Conservation (phyloP, 2,797 vertebrate species). For the Saxicola maurus region DNA sequence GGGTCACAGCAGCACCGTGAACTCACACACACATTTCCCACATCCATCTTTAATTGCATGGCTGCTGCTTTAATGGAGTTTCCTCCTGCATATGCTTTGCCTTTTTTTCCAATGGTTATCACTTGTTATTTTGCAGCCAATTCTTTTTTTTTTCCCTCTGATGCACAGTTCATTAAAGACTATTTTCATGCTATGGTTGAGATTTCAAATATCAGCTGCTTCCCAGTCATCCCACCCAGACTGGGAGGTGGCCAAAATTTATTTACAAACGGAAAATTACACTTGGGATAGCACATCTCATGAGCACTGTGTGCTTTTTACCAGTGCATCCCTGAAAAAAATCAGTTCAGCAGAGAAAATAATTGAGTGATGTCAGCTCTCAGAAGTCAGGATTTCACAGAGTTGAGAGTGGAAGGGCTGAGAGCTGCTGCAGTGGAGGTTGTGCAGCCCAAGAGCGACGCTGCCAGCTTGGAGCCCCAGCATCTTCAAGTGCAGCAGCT, state of each 20-base stretch:
- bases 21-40: background rate
- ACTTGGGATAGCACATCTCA: background rate
- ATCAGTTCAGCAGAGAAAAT: background rate
- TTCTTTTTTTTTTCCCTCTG: constrained; percentile 7
- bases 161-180: constrained; percentile 34
- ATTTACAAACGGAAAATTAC: constrained; percentile 20
- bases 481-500: constrained; percentile 4
- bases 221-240: constrained; percentile 12
- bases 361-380: background rate
- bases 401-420: background rate
- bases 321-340: background rate
- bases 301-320: background rate
- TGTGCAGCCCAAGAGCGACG: background rate
- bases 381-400: background rate
- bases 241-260: constrained; percentile 30
- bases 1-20: constrained; percentile 38
- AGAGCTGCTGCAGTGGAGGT: background rate
- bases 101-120: constrained; percentile 20
- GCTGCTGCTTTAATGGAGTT: constrained; percentile 31
- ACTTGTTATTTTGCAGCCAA: constrained; percentile 33
- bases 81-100: background rate
- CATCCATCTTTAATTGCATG: constrained; percentile 47
- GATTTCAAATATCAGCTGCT: constrained; percentile 42
- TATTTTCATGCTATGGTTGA: constrained; percentile 28
- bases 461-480: background rate